Evolutionary conservation across 2,797 vertebrate species (phyloP).

Genomic region (Acanthurus tractus): DNA sequence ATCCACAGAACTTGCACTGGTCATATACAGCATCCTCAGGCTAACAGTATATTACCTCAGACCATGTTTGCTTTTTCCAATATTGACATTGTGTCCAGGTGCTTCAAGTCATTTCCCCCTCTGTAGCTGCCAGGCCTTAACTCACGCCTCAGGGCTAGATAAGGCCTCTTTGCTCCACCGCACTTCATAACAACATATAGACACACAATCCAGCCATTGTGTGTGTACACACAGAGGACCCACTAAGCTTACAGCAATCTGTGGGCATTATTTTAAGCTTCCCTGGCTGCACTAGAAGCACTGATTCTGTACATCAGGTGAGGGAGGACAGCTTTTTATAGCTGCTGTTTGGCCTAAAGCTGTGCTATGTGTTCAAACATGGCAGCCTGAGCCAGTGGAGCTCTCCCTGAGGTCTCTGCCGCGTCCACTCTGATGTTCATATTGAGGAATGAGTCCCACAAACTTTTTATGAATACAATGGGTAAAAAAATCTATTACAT

Average conservation of each 20-base stretch:
- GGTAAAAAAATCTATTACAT: background rate
- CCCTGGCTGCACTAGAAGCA: constrained; percentile 45
- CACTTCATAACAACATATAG: constrained; percentile 76
- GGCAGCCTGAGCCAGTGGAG: constrained; percentile 1
- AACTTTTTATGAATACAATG: background rate
- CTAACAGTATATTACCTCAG: constrained; percentile 45
- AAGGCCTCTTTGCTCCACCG: constrained; percentile 75
- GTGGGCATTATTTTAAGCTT: constrained; percentile 65
- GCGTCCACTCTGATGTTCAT: constrained; percentile 27
- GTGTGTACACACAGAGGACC: constrained; percentile 39
- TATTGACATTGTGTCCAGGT: constrained; percentile 76
- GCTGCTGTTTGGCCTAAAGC: constrained; percentile 47
- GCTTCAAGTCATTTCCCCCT: constrained; percentile 70
- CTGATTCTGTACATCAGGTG: constrained; percentile 54
- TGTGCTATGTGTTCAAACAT: constrained; percentile 43
- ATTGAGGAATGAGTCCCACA: constrained; percentile 15
- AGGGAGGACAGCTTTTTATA: constrained; percentile 52
- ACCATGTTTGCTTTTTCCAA: constrained; percentile 58
- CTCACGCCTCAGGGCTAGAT: constrained; percentile 71
- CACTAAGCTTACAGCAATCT: constrained; percentile 60
- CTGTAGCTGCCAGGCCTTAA: constrained; percentile 64
- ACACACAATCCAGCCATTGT: constrained; percentile 30
- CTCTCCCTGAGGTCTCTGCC: constrained; percentile 17
- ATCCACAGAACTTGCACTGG: background rate
- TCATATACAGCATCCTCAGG: constrained; percentile 34